These are phyloP conservation scores for Gerris lacustris DNA, from an alignment of 2,888 invertebrate genomes.

Conservation along the genomic window DNA sequence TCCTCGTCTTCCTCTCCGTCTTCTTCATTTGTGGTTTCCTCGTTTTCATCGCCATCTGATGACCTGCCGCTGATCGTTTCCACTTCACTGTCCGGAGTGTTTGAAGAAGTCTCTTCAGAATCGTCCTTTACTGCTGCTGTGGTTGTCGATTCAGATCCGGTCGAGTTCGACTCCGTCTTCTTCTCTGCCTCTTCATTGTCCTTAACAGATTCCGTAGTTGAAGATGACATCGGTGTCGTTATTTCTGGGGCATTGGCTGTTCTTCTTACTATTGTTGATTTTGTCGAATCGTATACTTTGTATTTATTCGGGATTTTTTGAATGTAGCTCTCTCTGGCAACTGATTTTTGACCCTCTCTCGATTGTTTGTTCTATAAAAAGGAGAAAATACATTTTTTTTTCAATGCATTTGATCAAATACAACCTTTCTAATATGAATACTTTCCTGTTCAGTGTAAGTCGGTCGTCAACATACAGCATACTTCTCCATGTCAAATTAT, in stretches of 20 bases:
- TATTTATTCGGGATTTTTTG: neutral
- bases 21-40: neutral
- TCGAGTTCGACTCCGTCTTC: neutral
- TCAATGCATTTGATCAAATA: too few species aligned
- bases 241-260: neutral
- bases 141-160: neutral
- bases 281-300: neutral
- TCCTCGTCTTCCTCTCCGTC: neutral
- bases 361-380: too few species aligned
- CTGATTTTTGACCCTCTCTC: too few species aligned
- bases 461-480: too few species aligned
- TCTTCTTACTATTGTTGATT: neutral
- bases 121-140: neutral
- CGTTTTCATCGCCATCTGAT: neutral
- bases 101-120: neutral
- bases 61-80: neutral
- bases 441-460: too few species aligned
- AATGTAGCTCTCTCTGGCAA: neutral
- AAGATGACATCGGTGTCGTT: conserved; percentile 10
- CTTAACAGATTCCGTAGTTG: conserved; percentile 9
- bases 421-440: too few species aligned
- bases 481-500: too few species aligned
- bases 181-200: neutral
- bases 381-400: too few species aligned
- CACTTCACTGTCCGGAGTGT: neutral